phyloP scores from a whole-genome alignment of 2,797 vertebrate species.

The Anisognathus igniventris region DNA sequence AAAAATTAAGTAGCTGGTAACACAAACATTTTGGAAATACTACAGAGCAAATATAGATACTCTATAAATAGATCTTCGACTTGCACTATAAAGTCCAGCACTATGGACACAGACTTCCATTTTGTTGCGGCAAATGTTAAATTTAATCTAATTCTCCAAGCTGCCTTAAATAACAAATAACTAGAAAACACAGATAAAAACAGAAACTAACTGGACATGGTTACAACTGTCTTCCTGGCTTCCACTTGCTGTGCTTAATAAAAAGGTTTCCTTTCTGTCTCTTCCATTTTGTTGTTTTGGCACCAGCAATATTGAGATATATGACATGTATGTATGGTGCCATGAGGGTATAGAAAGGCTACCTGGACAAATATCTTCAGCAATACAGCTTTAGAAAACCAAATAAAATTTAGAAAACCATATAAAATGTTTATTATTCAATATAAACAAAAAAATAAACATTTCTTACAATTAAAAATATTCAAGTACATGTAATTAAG shows the following conservation, averaged over 20 bases:
- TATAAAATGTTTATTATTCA: background rate
- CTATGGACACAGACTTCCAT: background rate
- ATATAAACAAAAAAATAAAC: background rate
- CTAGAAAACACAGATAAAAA: background rate
- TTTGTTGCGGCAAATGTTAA: background rate
- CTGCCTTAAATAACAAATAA: background rate
- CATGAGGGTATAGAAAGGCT: background rate
- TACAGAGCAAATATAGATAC: background rate
- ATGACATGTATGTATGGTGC: accelerated
- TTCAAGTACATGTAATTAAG: background rate
- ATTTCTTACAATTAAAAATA: background rate
- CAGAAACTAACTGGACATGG: background rate
- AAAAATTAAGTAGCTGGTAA: background rate
- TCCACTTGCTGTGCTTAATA: background rate
- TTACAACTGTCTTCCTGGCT: background rate
- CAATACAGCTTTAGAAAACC: background rate
- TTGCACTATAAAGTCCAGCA: background rate
- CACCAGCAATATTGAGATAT: background rate
- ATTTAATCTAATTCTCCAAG: background rate
- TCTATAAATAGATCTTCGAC: background rate
- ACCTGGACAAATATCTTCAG: background rate
- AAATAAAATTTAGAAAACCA: background rate
- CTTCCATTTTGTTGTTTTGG: background rate
- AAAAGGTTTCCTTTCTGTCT: background rate
- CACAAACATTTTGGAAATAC: background rate